Evolutionary conservation across 2,888 invertebrate species (phyloP).

Genomic region (Aquatica leii): DNA sequence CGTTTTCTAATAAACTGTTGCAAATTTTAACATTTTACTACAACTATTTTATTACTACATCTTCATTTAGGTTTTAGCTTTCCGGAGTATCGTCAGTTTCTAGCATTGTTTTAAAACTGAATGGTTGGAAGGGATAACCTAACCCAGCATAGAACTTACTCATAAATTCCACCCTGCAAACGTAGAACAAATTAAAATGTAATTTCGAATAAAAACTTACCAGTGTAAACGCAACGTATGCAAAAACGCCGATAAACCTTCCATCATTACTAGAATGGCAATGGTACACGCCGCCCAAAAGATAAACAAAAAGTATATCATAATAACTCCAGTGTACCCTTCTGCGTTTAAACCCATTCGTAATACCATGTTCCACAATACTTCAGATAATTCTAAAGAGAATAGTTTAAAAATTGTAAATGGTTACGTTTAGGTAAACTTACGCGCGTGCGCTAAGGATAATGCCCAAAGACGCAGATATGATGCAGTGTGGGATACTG

Average conservation of each 20-base stretch:
- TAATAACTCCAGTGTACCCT: conserved; percentile 61
- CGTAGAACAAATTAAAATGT: not conserved
- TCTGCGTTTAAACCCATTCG: conserved; percentile 47
- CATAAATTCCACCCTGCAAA: conserved; percentile 77
- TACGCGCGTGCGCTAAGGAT: conserved; percentile 94
- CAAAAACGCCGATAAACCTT: conserved; percentile 89
- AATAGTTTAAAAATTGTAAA: conserved; percentile 13
- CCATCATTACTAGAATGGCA: conserved; percentile 87
- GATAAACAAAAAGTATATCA: conserved; percentile 73
- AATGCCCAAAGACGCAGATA: conserved; percentile 97
- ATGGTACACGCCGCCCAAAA: conserved; percentile 84
- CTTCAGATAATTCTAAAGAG: conserved; percentile 78
- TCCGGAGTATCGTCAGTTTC: conserved; percentile 54
- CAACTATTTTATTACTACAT: conserved; percentile 49
- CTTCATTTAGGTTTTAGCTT: not conserved
- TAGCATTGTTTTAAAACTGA: conserved; percentile 69
- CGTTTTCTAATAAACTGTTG: too few relatives aligned
- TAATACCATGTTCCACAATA: conserved; percentile 78
- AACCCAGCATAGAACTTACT: conserved; percentile 76
- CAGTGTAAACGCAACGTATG: conserved; percentile 91
- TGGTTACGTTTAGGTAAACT: conserved; percentile 55
- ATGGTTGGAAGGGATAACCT: conserved; percentile 73
- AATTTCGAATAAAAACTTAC: conserved; percentile 58
- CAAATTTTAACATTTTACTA: not conserved
- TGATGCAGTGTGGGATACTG: conserved; percentile 96